Conservation (phyloP, 2,797 vertebrate genomes). For the Sebastes trivittatus region DNA sequence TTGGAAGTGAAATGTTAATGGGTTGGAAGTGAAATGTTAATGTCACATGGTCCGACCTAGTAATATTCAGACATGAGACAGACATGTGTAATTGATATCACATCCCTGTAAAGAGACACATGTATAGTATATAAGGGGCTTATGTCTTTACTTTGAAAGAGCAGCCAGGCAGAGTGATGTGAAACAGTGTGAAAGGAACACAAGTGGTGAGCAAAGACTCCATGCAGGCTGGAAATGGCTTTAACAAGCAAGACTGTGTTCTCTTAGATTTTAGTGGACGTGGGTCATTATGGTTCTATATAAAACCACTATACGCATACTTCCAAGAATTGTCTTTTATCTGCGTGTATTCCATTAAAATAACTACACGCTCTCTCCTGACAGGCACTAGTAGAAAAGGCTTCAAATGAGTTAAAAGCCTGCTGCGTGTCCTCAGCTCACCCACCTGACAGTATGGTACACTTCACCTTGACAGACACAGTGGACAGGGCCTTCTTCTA, state of each 20-base stretch:
- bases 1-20: background rate
- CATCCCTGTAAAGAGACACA: background rate
- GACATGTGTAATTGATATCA: background rate
- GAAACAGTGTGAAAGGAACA: background rate
- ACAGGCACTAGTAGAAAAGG: background rate
- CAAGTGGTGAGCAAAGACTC: background rate
- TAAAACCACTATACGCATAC: background rate
- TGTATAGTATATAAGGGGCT: background rate
- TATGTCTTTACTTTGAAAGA: background rate
- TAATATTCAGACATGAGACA: background rate
- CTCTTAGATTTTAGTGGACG: background rate
- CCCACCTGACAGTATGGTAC: conserved; percentile 4
- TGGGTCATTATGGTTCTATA: background rate
- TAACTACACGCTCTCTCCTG: background rate
- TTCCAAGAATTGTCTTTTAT: background rate
- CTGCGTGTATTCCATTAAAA: background rate
- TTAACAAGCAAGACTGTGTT: background rate
- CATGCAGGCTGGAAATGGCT: background rate
- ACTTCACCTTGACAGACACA: conserved; percentile 36
- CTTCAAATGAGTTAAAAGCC: background rate
- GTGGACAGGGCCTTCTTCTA: conserved; percentile 4
- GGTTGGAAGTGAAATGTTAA: background rate
- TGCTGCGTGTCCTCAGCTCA: background rate
- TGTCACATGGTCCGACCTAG: background rate
- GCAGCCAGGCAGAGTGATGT: background rate